These are phyloP conservation scores for Astreopora myriophthalma DNA, from an alignment of 64 coral and sea anemone genomes.

Conservation along the genomic window DNA sequence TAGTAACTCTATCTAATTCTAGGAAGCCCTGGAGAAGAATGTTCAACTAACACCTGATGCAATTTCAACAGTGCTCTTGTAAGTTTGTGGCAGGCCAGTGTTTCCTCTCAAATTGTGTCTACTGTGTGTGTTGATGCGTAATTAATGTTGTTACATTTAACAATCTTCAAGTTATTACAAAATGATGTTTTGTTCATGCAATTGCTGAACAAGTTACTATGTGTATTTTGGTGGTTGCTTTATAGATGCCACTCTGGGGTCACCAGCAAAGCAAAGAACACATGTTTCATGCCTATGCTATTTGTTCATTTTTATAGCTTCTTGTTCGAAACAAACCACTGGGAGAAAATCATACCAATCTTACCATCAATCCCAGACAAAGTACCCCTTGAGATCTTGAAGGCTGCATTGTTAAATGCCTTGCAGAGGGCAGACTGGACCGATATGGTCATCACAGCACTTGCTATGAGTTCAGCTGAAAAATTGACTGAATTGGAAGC, in stretches of 20 bases:
- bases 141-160: no score
- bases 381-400: not conserved
- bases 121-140: no score
- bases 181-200: no score
- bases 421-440: not conserved
- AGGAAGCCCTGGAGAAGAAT: constrained; percentile 8
- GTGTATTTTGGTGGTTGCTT: no score
- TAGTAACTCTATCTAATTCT: not conserved
- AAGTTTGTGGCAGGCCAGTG: no score
- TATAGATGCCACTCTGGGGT: no score
- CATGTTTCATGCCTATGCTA: not conserved
- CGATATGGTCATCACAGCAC: not conserved
- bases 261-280: no score
- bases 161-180: no score
- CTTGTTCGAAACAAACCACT: not conserved
- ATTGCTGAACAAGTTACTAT: no score
- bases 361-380: not conserved
- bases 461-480: not conserved
- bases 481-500: not conserved
- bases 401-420: not conserved
- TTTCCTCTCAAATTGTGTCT: no score
- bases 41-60: not conserved
- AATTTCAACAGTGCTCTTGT: constrained; percentile 1
- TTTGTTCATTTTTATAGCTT: not conserved
- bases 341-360: constrained; percentile 16